Evolutionary conservation across 2,888 invertebrate genomes (phyloP).

Genomic region (Caenorhabditis sp.): DNA sequence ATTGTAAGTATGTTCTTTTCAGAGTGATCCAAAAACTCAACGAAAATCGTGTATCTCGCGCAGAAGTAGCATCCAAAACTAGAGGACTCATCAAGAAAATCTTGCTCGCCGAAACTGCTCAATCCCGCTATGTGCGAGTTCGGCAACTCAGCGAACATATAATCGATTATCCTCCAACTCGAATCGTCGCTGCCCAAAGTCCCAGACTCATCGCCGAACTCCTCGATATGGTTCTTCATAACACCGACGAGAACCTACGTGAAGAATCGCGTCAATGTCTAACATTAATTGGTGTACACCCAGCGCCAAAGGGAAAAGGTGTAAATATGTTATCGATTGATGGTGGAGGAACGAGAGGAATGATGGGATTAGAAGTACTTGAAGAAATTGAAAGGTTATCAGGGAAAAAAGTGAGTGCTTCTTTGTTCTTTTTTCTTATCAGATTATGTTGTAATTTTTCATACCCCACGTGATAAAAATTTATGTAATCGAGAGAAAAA

Average conservation of each 20-base stretch:
- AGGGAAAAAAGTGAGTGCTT: slow-evolving; percentile 70
- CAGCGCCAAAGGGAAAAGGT: slow-evolving; percentile 73
- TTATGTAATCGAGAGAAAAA: too few species aligned
- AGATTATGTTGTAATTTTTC: too few species aligned
- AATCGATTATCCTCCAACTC: slow-evolving; percentile 60
- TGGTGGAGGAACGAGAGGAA: slow-evolving; percentile 88
- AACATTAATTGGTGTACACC: slow-evolving; percentile 58
- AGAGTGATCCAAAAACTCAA: slow-evolving; percentile 42
- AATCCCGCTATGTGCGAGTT: slow-evolving; percentile 42
- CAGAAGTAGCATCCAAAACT: slow-evolving; percentile 56
- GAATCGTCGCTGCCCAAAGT: slow-evolving; percentile 54
- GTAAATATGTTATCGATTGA: slow-evolving; percentile 85
- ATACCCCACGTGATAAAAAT: too few species aligned
- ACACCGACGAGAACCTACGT: slow-evolving; percentile 45
- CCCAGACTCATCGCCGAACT: slow-evolving; percentile 49
- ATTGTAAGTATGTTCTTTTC: too few species aligned
- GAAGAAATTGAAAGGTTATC: slow-evolving; percentile 79
- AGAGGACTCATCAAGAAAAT: slow-evolving; percentile 50
- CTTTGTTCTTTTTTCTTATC: not conserved
- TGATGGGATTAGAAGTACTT: slow-evolving; percentile 84
- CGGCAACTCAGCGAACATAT: slow-evolving; percentile 59
- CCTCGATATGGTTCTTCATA: slow-evolving; percentile 41
- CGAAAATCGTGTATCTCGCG: slow-evolving; percentile 51
- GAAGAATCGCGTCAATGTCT: slow-evolving; percentile 59
- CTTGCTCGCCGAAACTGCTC: slow-evolving; percentile 46